phyloP scores from a whole-genome alignment of 2,797 vertebrate species.

The Gephyroberyx darwinii region DNA sequence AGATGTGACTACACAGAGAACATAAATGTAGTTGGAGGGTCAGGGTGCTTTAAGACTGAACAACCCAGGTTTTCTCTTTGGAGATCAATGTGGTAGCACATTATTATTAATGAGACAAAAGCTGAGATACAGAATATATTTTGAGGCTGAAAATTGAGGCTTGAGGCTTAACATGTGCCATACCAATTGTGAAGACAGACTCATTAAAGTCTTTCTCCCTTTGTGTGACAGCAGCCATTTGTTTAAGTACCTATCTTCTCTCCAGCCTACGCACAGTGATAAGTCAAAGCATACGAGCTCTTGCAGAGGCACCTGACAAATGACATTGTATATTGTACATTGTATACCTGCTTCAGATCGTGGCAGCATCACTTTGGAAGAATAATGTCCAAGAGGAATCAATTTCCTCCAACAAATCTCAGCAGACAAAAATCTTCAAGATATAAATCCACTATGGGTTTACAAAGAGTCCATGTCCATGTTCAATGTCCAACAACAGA shows the following conservation, averaged over 20 bases:
- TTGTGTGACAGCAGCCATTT: slow-evolving; percentile 62
- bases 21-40: neutral
- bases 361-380: slow-evolving; percentile 31
- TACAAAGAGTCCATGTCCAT: slow-evolving; percentile 17
- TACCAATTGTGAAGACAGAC: slow-evolving; percentile 57
- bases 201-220: slow-evolving; percentile 69
- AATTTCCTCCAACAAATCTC: slow-evolving; percentile 63
- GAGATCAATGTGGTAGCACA: neutral
- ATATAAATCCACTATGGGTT: too few species aligned
- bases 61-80: too few species aligned
- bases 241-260: slow-evolving; percentile 62
- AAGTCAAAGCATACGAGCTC: slow-evolving; percentile 47
- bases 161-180: slow-evolving; percentile 32
- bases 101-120: slow-evolving; percentile 16
- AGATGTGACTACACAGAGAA: slow-evolving; percentile 29
- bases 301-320: slow-evolving; percentile 61
- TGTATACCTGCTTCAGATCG: slow-evolving; percentile 45
- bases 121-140: slow-evolving; percentile 13
- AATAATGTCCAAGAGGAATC: slow-evolving; percentile 53
- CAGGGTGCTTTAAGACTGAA: too few species aligned
- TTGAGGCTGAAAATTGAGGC: neutral
- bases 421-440: slow-evolving; percentile 36
- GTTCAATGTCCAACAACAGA: slow-evolving; percentile 42
- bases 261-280: slow-evolving; percentile 46
- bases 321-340: slow-evolving; percentile 50